Percentiles rank a stretch among this genome's conserved stretches.
Evolutionary conservation across 2,888 invertebrate species (phyloP).

Genomic region (Amorpha juglandis): DNA sequence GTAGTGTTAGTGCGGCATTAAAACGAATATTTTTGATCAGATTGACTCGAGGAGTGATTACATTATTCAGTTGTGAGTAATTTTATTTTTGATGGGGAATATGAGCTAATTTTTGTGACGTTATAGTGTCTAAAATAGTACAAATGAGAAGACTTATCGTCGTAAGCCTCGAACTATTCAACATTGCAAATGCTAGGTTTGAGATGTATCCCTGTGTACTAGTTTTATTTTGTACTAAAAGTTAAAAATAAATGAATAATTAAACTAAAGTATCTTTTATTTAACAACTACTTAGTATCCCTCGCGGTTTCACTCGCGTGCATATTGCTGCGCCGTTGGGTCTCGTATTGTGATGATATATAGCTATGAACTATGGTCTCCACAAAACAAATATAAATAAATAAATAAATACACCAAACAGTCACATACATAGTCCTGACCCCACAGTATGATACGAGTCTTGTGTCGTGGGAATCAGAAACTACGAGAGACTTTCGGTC

Average conservation of each 20-base stretch:
- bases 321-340: no score
- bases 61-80: constrained; percentile 82
- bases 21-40: constrained; percentile 60
- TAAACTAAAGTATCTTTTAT: constrained; percentile 46
- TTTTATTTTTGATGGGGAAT: constrained; percentile 76
- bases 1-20: constrained; percentile 67
- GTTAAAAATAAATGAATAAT: constrained; percentile 84
- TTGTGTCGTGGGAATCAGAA: no score
- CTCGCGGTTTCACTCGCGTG: no score
- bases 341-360: no score
- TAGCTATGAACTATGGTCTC: no score
- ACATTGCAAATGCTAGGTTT: constrained; percentile 85
- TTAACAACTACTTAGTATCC: background rate
- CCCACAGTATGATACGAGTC: no score
- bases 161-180: constrained; percentile 84
- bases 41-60: constrained; percentile 78
- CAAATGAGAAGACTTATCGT: constrained; percentile 86
- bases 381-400: no score
- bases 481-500: no score
- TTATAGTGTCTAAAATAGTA: constrained; percentile 85
- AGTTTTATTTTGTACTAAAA: constrained; percentile 86
- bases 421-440: no score
- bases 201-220: constrained; percentile 85
- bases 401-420: no score
- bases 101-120: constrained; percentile 82